Base-by-base conservation (phyloP, 2,888 invertebrate species). In the Epinotia demarniana region DNA sequence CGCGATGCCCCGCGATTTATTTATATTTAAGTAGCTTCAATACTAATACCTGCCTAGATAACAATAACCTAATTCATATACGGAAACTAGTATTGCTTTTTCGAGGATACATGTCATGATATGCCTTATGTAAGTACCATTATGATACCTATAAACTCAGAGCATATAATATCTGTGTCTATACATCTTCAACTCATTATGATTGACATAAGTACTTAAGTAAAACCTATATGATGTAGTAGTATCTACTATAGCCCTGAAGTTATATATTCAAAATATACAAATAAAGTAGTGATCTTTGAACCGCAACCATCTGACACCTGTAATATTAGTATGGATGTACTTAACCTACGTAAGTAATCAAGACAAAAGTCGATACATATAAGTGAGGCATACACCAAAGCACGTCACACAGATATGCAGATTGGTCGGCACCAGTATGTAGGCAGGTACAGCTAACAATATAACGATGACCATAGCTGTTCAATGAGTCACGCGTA, bases 401-500 rank as follows among this genome's bases (percentile, higher is more conserved):
- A 43, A 33, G 49, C 27, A 49, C 23, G 43, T 67, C 68, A 68
- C 43, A 39, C 61, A 71, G 64, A 27, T 75, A 75, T 75, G 75
- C 75, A 75, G 75, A 75, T 75, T 46, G 53, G 69, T 49, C 63
- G 16, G 60, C 60, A 61, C 61, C 61, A 67, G 23, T 49, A 46
- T 49, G 61, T 67, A 70, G 58, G 16, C 60, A 69, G 9, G 55
- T 62, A 75, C 46, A 33, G 18, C 53, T 71, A 74, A 77, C 77
- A 77, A 76, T 76, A 76, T 74, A 76, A 66, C 66, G 77, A 66
- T 74, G 77, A 74, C 74, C 67, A 70, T 77, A 73, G 71, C 62
- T 85, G 82, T 77, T 77, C 79, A 83, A 86, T 83, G 77, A 85
- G 81, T 82, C 78, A 86, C 82, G 79, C 81, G 68, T 80, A 33